Percentiles rank a stretch among this genome's conserved stretches.
phyloP scores from a whole-genome alignment of 2,797 vertebrate genomes.

The Peromyscus melanophrys region DNA sequence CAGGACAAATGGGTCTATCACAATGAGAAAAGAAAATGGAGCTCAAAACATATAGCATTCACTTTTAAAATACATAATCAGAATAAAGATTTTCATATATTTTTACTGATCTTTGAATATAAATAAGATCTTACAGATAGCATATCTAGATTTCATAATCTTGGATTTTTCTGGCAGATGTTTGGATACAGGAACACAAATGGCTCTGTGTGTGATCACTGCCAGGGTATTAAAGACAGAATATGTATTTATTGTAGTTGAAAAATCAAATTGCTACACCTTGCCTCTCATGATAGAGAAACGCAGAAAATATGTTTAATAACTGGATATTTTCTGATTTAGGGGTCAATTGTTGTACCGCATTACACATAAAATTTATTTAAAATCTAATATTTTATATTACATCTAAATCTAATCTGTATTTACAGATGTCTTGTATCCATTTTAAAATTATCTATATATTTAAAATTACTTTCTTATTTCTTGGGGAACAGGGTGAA shows the following conservation, averaged over 20 bases:
- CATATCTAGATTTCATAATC: neutral
- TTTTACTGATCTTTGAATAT: neutral
- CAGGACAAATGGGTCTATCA: neutral
- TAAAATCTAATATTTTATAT: neutral
- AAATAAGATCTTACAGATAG: neutral
- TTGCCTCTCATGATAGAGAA: neutral
- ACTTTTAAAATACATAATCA: neutral
- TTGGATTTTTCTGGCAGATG: neutral
- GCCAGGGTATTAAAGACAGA: neutral
- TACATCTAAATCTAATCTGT: conserved; percentile 23
- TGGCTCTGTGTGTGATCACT: neutral
- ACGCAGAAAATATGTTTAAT: neutral
- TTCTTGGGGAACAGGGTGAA: neutral
- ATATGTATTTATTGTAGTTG: neutral
- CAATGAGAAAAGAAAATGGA: neutral
- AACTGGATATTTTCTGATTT: conserved; percentile 8
- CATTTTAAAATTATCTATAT: neutral
- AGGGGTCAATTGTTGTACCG: neutral
- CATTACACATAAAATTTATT: neutral
- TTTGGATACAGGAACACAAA: neutral
- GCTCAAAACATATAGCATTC: neutral
- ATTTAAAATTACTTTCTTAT: conserved; percentile 34
- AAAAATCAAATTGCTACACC: conserved; percentile 45
- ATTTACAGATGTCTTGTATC: neutral
- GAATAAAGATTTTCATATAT: conserved; percentile 6